Base-by-base conservation (phyloP, 2,113 vertebrate genomes). In the Balaeniceps rex region DNA sequence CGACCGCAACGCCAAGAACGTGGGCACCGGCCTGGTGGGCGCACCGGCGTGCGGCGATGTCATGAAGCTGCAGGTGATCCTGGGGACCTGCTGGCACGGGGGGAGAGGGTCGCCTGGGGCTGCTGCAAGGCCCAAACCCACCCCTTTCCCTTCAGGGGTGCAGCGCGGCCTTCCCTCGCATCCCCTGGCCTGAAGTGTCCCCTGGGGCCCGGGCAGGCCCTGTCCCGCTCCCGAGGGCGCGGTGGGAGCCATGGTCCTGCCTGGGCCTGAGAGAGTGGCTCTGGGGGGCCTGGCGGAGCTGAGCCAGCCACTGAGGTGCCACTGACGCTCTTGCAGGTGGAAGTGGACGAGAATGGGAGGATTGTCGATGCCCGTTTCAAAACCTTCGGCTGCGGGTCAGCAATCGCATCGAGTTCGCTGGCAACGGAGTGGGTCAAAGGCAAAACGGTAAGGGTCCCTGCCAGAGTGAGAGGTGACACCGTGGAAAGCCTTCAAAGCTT, bases 1-100 rank as follows among this genome's bases (percentile, higher is more conserved):
- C 51, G 99, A 99, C 96, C 99, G 99, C 96, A 98, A 96, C 3
- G 95, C 98, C 75, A 99, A 98, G 96, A 99, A 99, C 23, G 99
- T 99, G 36, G 99, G 99, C 51, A 99, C 99, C 2, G 99, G 99
- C 31, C 93, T 99, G 96, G 99, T 99, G 75, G 99, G 99, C 0
- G 99, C 99, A 11, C 99, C 99, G 4, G 99, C 99, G 9, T 99
- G 99, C 63, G 99, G 99, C 2, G 99, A 99, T 29, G 99, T 99
- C 22, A 99, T 99, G 99, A 99, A 99, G 89, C 97, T 99, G 19
- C 99, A 99, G 98, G 99, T 99, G 96, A 46, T 40, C n/a, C 66
- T 65, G 96, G 85, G 81, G 63, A 51, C 23, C 4, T 10, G 22
- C 17, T 60, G 79, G 14, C 11, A 28, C 3, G 0, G 4, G 13